Evolutionary conservation across 64 coral and sea anemone genomes (phyloP).

Genomic region (Actinia equina): DNA sequence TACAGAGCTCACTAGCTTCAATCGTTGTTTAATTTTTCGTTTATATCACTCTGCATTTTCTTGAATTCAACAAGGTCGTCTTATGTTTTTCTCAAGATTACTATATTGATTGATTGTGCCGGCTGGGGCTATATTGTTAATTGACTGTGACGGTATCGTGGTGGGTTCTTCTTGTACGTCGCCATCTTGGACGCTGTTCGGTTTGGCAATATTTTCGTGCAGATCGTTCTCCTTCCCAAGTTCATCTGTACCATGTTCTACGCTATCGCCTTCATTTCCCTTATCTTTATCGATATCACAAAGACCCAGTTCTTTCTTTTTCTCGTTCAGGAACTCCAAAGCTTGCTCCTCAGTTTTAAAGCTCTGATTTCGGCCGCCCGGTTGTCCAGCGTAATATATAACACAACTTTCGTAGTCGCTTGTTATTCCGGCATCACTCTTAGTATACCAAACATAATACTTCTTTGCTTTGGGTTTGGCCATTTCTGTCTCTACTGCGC

Average conservation of each 20-base stretch:
- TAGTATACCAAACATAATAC: slow-evolving; percentile 5
- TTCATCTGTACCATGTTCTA: neutral
- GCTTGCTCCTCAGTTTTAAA: neutral
- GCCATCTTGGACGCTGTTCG: neutral
- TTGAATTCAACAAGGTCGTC: neutral
- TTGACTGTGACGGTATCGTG: neutral
- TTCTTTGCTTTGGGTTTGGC: neutral
- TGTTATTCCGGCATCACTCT: neutral
- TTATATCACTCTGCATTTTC: neutral
- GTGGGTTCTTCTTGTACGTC: neutral
- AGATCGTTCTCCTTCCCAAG: neutral
- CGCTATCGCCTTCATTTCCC: neutral
- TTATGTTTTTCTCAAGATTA: neutral
- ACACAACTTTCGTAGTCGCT: neutral
- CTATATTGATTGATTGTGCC: no score
- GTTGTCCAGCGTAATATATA: neutral
- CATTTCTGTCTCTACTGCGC: slow-evolving; percentile 12
- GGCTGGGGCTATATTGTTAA: no score
- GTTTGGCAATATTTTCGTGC: neutral
- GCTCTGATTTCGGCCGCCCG: neutral
- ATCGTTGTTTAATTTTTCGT: slow-evolving; percentile 10
- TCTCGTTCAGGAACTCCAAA: neutral
- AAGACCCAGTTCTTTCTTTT: slow-evolving; percentile 3
- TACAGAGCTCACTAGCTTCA: slow-evolving; percentile 3
- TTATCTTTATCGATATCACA: neutral